These are phyloP conservation scores for Gymnopithys bicolor DNA, from an alignment of 2,797 vertebrate species.

Conservation along the genomic window DNA sequence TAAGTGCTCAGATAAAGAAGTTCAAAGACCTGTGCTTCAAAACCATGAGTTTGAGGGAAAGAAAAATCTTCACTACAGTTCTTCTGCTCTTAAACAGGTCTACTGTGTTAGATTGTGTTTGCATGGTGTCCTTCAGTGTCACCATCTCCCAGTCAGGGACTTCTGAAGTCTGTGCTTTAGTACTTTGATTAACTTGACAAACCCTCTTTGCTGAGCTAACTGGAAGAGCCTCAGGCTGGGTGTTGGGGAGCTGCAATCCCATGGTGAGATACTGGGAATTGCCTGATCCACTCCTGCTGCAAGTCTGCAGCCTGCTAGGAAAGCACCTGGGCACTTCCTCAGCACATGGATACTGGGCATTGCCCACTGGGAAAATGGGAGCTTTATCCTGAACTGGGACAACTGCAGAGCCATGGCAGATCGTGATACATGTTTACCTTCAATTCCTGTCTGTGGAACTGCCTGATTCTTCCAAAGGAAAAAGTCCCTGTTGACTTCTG, in stretches of 20 bases:
- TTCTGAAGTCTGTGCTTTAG: not conserved
- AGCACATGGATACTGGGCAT: not conserved
- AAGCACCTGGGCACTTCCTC: not conserved
- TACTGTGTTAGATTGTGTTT: not conserved
- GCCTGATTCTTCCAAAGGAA: not conserved
- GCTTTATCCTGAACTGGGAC: not conserved
- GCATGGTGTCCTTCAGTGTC: not conserved
- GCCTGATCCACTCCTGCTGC: rapidly evolving
- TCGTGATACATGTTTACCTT: not conserved
- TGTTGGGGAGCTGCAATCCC: not conserved
- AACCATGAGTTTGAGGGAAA: not conserved
- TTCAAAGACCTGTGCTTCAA: conserved; percentile 56
- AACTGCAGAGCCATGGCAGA: not conserved
- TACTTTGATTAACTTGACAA: not conserved
- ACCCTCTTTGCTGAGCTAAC: not conserved
- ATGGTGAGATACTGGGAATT: rapidly evolving
- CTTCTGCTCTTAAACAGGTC: not conserved
- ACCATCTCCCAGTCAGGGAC: not conserved
- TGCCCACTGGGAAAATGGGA: not conserved
- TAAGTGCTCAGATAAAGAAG: conserved; percentile 59
- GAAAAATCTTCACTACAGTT: not conserved
- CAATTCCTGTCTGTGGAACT: not conserved
- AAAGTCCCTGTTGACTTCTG: rapidly evolving
- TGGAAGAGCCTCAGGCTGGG: not conserved
- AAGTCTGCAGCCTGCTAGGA: not conserved